phyloP scores from a whole-genome alignment of 2,797 vertebrate genomes.

The Esox masquinongy region DNA sequence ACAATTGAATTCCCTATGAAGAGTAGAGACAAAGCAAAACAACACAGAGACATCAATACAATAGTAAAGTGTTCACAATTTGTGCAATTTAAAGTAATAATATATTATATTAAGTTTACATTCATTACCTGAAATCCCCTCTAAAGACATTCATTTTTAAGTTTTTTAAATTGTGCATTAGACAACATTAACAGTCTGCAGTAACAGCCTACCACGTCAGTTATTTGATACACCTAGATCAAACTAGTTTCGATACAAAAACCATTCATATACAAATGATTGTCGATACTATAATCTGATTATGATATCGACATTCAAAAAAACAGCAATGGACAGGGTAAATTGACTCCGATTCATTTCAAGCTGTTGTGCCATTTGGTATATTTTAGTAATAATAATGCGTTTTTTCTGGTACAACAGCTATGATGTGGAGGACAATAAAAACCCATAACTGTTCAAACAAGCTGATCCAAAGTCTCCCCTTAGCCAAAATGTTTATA shows the following conservation, averaged over 20 bases:
- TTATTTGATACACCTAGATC: constrained; percentile 28
- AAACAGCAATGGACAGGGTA: constrained; percentile 19
- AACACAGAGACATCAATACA: not conserved
- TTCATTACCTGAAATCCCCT: not conserved
- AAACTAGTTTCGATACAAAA: constrained; percentile 40
- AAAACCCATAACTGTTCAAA: not conserved
- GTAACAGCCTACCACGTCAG: no score
- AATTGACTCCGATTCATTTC: constrained; percentile 22
- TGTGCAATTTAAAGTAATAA: not conserved
- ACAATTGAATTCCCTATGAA: constrained; percentile 29
- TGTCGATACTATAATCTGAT: constrained; percentile 32
- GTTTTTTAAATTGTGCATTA: not conserved
- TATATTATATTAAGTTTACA: not conserved
- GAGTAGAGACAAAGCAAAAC: constrained; percentile 28
- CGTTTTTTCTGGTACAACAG: not conserved
- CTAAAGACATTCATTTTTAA: not conserved
- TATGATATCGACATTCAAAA: constrained; percentile 13
- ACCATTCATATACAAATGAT: constrained; percentile 17
- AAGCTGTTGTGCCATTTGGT: not conserved
- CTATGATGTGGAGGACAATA: no score
- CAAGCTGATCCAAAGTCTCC: not conserved
- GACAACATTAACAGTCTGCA: not conserved
- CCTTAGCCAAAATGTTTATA: not conserved
- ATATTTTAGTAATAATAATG: not conserved
- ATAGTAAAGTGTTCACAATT: not conserved